Base-by-base conservation (phyloP, 2,888 invertebrate genomes). In the Emesis furor region DNA sequence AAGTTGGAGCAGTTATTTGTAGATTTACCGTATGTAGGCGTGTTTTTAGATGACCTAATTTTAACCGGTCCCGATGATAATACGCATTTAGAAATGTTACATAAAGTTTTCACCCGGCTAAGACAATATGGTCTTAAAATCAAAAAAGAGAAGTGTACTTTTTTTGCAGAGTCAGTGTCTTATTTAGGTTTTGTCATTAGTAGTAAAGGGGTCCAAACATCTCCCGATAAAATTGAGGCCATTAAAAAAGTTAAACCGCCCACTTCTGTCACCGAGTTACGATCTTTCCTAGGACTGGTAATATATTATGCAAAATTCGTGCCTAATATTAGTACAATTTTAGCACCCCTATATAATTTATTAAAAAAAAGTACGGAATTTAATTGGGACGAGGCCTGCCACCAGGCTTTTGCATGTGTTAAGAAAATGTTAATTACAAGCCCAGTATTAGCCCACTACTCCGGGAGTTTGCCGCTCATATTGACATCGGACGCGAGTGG, bases 261-360 rank as follows among this genome's bases (percentile, higher is more conserved):
- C 0, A 59, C 82, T 0, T 78, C 30, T n/a, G 65, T 82, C 8
- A 65, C 82, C 2, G 82, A 84, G 6, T 17, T 73, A 12, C 1
- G 89, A 62, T 86, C 91, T 3, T 92, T 92, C 72, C 65, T 91
- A 0, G 93, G 92, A 0, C 88, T 92, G 82, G 86, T 92, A 0
- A 93, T 92, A 83, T 94, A 92, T 81, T 94, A 93, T 76, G 86
- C 90, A 4, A 91, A 89, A 77, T 94, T 94, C 86, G 84, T 92
- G 4, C 37, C 91, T 6, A 83, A 78, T 71, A 46, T 79, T n/a
- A 79, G 79, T 17, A 74, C 73, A 4, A 76, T 79, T 17, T 30
- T 77, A 32, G 74, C 76, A 5, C 79, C 82, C n/a, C 46, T 42
- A 2, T 42, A 42, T 42, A 42, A 10, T 42, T 42, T 42, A 10